Conservation (phyloP, 2,113 vertebrate genomes). For the Chloropsis hardwickii region DNA sequence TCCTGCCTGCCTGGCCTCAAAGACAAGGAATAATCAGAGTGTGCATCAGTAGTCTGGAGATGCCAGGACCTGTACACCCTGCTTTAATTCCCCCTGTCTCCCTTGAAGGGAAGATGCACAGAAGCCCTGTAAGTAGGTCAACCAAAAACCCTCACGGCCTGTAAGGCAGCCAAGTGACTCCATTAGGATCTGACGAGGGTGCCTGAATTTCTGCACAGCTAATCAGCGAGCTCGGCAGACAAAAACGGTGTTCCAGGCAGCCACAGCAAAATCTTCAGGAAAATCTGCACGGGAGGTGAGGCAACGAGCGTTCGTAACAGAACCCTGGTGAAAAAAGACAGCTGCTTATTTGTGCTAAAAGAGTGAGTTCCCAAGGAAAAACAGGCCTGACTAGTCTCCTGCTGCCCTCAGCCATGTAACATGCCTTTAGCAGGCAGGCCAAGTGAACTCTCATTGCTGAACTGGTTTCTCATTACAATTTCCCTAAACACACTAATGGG, state of each 20-base stretch:
- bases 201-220: background rate
- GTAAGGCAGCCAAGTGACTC: slow-evolving; percentile 16
- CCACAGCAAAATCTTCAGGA: background rate
- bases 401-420: background rate
- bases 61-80: background rate
- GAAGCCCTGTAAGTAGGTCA: slow-evolving; percentile 35
- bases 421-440: background rate
- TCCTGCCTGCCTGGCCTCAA: background rate
- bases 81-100: background rate
- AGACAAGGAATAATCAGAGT: background rate
- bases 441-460: background rate
- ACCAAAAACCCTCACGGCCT: background rate
- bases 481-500: background rate
- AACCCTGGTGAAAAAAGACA: background rate
- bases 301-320: background rate
- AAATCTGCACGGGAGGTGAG: background rate
- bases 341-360: background rate
- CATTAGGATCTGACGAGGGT: background rate
- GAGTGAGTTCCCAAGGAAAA: background rate
- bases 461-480: slow-evolving; percentile 47
- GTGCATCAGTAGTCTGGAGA: rapidly evolving
- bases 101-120: background rate
- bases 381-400: slow-evolving; percentile 25
- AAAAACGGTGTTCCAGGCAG: rapidly evolving
- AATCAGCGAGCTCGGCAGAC: background rate